Base-by-base conservation (phyloP, 2,113 vertebrate genomes). In the Nycticryphes semicollaris region DNA sequence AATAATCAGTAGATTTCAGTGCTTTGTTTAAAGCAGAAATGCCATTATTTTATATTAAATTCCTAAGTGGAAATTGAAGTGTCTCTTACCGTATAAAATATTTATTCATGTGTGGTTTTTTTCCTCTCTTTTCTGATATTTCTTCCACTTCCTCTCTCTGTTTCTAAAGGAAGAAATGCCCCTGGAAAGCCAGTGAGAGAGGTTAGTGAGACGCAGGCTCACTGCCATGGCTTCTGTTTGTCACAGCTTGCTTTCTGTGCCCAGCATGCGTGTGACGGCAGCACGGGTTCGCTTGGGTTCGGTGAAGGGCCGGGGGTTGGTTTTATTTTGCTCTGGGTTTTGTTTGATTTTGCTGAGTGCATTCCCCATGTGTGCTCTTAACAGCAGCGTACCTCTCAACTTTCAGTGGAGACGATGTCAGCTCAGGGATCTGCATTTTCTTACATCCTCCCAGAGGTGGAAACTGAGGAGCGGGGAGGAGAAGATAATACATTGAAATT, bases 131-230 rank as follows among this genome's bases (percentile, higher is more conserved):
- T 97, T 97, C 97, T 98, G 97, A 98, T 98, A 94, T 96, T 93
- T 98, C 68, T 98, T 91, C 94, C 85, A 97, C 97, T 98, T 97
- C 97, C 97, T 97, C 89, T 97, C 94, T 98, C 95, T 98, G 72
- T 98, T 97, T 94, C 97, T 98, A 98, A 98, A 98, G 98, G 98
- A 99, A 99, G 99, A 98, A 98, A 99, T 98, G 97, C 98, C 98
- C 98, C 98, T 98, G 98, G 98, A 98, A 99, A 99, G 98, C 98
- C 99, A 98, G 91, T 99, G 98, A 99, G 98, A 98, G 98, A 99
- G 99, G 99, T 99, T 97, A 99, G 99, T 99, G 98, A 98, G 98
- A 97, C 84, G 92, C 95, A 97, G 96, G 96, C 97, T 97, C 98
- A 97, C 98, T 96, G 97, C 97, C 98, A 97, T 96, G 96, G 97